phyloP scores from a whole-genome alignment of 2,888 invertebrate species.

The Acleris sparsana region DNA sequence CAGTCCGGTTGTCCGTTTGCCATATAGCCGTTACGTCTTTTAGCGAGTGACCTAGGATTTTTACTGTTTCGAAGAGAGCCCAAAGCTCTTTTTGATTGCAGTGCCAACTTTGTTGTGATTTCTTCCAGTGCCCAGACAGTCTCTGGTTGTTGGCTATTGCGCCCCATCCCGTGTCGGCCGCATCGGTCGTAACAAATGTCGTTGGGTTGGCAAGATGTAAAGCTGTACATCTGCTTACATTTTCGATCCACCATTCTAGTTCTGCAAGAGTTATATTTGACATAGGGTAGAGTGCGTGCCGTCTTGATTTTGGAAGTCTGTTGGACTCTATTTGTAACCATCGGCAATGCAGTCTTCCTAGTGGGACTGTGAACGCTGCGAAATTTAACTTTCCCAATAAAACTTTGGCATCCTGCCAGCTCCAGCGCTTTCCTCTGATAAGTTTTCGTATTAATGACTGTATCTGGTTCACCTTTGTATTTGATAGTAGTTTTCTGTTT shows the following conservation, averaged over 20 bases:
- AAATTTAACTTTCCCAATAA: constrained; percentile 37
- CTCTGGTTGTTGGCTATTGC: too few species aligned
- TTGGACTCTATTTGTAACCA: constrained; percentile 20
- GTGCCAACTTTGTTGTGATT: constrained; percentile 13
- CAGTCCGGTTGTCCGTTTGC: constrained; percentile 5
- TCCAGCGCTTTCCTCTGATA: constrained; percentile 12
- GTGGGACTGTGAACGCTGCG: constrained; percentile 31
- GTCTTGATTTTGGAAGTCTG: background rate
- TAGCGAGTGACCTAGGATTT: background rate
- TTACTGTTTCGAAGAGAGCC: background rate
- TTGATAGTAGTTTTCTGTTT: constrained; percentile 23
- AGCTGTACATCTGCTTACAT: background rate
- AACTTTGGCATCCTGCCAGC: constrained; percentile 27
- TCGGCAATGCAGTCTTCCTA: constrained; percentile 34
- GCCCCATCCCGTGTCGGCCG: constrained; percentile 23
- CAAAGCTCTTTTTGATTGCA: constrained; percentile 11
- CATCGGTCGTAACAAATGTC: constrained; percentile 8
- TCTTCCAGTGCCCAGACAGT: constrained; percentile 31
- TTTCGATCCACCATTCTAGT: background rate
- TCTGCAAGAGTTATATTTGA: background rate
- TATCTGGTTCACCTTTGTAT: constrained; percentile 8
- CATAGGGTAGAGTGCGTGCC: background rate
- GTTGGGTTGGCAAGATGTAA: background rate
- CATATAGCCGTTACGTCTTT: background rate
- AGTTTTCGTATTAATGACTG: background rate